Evolutionary conservation across 1,140 invertebrate genomes (phyloP).

Genomic region (Aleiodes sp.): DNA sequence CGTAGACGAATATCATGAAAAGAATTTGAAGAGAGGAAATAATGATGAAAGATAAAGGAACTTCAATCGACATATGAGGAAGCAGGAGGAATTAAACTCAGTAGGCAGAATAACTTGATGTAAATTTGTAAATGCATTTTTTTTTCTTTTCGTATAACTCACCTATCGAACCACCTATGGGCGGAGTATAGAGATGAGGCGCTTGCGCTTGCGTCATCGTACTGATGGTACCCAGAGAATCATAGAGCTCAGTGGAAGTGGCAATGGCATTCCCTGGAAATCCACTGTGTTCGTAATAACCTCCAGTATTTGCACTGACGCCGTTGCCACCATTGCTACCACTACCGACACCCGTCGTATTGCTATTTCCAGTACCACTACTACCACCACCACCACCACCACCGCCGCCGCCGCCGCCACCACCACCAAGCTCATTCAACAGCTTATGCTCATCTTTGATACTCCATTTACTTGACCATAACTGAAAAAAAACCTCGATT

Average conservation of each 20-base stretch:
- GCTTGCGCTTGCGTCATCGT: conserved; percentile 78
- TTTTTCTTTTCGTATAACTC: conserved; percentile 50
- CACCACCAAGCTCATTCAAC: conserved; percentile 78
- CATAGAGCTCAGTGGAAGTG: conserved; percentile 75
- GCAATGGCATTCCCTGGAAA: conserved; percentile 69
- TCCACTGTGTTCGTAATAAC: conserved; percentile 74
- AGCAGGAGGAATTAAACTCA: too few species aligned
- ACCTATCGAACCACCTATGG: conserved; percentile 79
- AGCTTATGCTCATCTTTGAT: conserved; percentile 89
- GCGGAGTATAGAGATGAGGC: conserved; percentile 78
- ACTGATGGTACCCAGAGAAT: conserved; percentile 72
- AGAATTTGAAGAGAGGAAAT: too few species aligned
- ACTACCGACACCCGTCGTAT: conserved; percentile 64
- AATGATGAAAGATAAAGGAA: too few species aligned
- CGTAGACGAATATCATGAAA: too few species aligned
- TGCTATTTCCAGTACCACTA: conserved; percentile 53
- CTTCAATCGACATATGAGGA: too few species aligned
- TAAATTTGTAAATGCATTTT: too few species aligned
- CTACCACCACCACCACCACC: conserved; percentile 52
- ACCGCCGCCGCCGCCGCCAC: conserved; percentile 60
- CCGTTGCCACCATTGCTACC: conserved; percentile 51
- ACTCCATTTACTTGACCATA: conserved; percentile 88
- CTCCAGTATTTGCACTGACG: conserved; percentile 50
- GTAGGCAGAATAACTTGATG: too few species aligned
- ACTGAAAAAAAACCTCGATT: too few species aligned